phyloP scores from a whole-genome alignment of 2,888 invertebrate species.

The Carcina quercana region DNA sequence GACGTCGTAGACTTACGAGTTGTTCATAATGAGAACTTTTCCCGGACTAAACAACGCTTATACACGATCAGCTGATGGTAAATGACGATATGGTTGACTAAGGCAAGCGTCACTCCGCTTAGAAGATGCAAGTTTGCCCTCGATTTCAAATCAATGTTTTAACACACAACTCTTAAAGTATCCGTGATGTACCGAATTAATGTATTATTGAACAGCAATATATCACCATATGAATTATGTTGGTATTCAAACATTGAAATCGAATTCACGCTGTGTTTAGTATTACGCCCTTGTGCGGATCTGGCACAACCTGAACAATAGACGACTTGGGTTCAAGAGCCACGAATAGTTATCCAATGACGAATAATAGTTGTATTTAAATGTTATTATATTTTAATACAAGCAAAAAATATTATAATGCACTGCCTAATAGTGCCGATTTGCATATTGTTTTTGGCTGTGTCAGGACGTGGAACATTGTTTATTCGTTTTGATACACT shows the following conservation, averaged over 20 bases:
- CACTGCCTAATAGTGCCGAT: slow-evolving; percentile 5
- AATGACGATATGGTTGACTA: no score
- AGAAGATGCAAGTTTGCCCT: no score
- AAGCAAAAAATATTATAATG: slow-evolving; percentile 19
- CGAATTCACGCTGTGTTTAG: slow-evolving; percentile 28
- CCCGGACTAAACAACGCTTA: no score
- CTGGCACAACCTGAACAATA: slow-evolving; percentile 28
- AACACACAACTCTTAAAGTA: no score
- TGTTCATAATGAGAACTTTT: no score
- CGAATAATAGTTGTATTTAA: slow-evolving; percentile 24
- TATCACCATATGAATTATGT: slow-evolving; percentile 19
- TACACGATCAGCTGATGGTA: no score
- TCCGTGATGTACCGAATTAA: no score
- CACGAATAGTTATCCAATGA: slow-evolving; percentile 20
- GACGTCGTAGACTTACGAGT: no score
- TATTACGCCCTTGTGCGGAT: slow-evolving; percentile 29
- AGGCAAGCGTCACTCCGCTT: no score
- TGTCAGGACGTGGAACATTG: slow-evolving; percentile 9
- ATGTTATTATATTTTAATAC: slow-evolving; percentile 26
- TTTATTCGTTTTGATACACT: no score
- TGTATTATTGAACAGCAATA: slow-evolving; percentile 6
- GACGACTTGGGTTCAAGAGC: slow-evolving; percentile 24
- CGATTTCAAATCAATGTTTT: background rate
- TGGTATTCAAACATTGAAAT: slow-evolving; percentile 30
- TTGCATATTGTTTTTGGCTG: slow-evolving; percentile 5